Conservation (phyloP, 1,140 invertebrate genomes). For the Lethocerus indicus region DNA sequence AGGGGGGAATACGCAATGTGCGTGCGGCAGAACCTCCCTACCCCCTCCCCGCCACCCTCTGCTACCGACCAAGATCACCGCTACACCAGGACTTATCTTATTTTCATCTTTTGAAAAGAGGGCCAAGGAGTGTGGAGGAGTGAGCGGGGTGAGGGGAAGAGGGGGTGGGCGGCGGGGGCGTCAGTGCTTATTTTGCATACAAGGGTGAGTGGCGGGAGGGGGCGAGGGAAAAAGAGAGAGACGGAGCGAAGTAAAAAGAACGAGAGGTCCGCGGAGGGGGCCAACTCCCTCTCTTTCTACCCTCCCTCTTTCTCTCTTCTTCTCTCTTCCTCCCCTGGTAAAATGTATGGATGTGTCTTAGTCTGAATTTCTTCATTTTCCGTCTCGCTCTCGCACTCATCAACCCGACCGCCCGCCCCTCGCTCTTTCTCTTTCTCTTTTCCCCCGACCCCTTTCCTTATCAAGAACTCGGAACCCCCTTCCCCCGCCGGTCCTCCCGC, state of each 20-base stretch:
- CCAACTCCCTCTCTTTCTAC: neutral
- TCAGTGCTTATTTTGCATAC: neutral
- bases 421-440: conserved; percentile 5
- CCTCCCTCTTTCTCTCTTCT: neutral
- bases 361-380: conserved; percentile 17
- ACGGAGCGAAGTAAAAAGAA: neutral
- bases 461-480: too few species aligned
- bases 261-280: neutral
- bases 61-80: too few species aligned
- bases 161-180: too few species aligned
- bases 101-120: too few species aligned
- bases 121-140: too few species aligned
- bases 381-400: conserved; percentile 16
- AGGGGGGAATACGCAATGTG: too few species aligned
- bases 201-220: too few species aligned
- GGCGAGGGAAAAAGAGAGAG: neutral
- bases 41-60: too few species aligned
- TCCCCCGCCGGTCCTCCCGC: conserved; percentile 9
- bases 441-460: neutral
- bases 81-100: too few species aligned
- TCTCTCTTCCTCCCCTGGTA: conserved; percentile 1
- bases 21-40: too few species aligned
- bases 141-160: too few species aligned
- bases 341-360: conserved; percentile 18
- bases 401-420: conserved; percentile 11